phyloP scores from a whole-genome alignment of 2,113 vertebrate genomes.

The Phocoena sinus region DNA sequence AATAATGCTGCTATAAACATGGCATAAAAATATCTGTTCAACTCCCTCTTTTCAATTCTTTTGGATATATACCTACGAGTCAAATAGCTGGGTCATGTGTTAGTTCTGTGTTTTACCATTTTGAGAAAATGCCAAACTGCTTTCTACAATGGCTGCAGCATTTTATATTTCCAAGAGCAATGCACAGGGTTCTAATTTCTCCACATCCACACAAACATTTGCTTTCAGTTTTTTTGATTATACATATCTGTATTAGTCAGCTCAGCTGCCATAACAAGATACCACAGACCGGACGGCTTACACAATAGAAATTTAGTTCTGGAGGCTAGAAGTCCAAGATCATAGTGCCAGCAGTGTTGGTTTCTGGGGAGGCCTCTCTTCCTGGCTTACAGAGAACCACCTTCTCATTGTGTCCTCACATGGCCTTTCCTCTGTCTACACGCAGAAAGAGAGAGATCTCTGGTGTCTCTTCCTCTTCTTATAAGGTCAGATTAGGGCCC shows the following conservation, averaged over 20 bases:
- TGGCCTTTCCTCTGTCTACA: neutral
- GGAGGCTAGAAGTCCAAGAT: neutral
- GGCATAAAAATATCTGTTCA: neutral
- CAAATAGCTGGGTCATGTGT: neutral
- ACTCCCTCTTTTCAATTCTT: neutral
- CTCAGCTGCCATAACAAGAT: neutral
- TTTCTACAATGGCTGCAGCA: neutral
- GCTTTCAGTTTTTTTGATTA: neutral
- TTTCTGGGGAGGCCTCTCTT: neutral
- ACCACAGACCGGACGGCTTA: neutral
- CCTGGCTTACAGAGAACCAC: neutral
- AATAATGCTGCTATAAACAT: neutral
- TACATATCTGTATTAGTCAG: neutral
- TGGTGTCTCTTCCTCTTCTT: neutral
- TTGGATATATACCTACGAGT: neutral
- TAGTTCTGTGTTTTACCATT: neutral
- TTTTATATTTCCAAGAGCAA: neutral
- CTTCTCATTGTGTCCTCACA: neutral
- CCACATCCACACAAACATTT: neutral
- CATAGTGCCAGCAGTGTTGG: neutral
- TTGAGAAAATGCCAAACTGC: neutral
- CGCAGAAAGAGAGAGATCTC: neutral
- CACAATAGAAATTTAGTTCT: neutral
- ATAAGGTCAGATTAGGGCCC: neutral
- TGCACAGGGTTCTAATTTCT: neutral